Percentiles rank a stretch among this genome's conserved stretches.
Evolutionary conservation across 2,888 invertebrate genomes (phyloP).

Genomic region (Conistra vaccinii): DNA sequence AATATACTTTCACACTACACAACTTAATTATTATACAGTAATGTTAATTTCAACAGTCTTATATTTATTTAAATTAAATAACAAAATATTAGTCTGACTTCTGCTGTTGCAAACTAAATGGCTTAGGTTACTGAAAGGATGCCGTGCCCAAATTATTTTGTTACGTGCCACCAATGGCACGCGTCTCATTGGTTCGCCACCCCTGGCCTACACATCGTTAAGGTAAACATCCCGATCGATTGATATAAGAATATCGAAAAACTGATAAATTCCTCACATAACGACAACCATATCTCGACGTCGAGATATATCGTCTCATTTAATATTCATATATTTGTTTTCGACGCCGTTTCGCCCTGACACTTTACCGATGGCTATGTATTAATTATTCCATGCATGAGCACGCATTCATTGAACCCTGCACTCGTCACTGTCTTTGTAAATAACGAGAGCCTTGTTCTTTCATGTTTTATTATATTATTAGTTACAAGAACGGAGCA

Average conservation of each 20-base stretch:
- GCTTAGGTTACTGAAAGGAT: too few species aligned
- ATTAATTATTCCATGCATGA: slow-evolving; percentile 84
- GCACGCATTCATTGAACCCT: slow-evolving; percentile 78
- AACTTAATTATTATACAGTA: too few species aligned
- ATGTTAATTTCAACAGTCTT: too few species aligned
- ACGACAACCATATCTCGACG: slow-evolving; percentile 72
- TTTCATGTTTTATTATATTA: slow-evolving; percentile 32
- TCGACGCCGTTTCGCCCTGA: slow-evolving; percentile 79
- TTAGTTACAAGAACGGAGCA: slow-evolving; percentile 10
- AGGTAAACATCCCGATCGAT: slow-evolving; percentile 16
- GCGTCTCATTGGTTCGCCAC: too few species aligned
- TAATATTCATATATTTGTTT: slow-evolving; percentile 89
- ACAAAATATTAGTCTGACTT: too few species aligned
- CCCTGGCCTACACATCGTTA: neutral
- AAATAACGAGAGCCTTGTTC: slow-evolving; percentile 64
- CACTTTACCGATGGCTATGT: slow-evolving; percentile 82
- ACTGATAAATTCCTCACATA: slow-evolving; percentile 61
- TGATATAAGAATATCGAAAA: slow-evolving; percentile 28
- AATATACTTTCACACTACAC: too few species aligned
- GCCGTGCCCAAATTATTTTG: too few species aligned
- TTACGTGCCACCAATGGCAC: too few species aligned
- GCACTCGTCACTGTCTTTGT: slow-evolving; percentile 64
- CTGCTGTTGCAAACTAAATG: too few species aligned
- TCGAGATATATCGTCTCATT: slow-evolving; percentile 79
- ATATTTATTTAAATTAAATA: too few species aligned